Conservation (phyloP, 2,113 vertebrate species). For the Stictonetta naevosa region DNA sequence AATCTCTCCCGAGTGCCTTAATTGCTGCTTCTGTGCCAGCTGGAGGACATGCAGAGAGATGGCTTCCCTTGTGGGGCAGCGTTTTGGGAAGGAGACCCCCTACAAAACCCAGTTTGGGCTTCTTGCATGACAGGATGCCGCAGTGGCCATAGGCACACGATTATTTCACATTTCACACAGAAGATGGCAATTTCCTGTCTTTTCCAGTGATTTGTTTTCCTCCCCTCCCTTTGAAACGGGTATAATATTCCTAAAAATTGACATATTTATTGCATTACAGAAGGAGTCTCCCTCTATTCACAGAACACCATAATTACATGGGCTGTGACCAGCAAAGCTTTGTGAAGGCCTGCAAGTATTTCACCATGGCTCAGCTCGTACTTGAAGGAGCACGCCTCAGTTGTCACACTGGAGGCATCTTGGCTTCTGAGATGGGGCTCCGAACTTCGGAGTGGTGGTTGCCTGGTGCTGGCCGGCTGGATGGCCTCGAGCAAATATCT, state of each 20-base stretch:
- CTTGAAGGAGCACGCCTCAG: background rate
- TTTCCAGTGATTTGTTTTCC: background rate
- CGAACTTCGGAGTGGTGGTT: background rate
- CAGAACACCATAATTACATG: background rate
- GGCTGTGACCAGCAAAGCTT: background rate
- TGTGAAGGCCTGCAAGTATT: background rate
- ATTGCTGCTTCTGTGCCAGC: background rate
- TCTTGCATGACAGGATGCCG: background rate
- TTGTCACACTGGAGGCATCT: background rate
- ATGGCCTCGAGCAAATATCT: background rate
- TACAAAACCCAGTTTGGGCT: background rate
- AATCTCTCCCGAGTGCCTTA: background rate
- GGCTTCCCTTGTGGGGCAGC: background rate
- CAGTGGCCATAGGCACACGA: background rate
- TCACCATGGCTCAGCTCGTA: background rate
- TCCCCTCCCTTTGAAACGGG: background rate
- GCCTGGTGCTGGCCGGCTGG: background rate
- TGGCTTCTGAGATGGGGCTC: background rate
- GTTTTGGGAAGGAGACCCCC: background rate
- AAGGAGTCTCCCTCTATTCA: background rate
- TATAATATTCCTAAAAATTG: constrained; percentile 3
- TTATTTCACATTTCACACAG: background rate
- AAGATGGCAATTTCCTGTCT: background rate
- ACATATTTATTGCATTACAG: background rate
- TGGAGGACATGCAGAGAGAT: background rate